Conservation (phyloP, 1,140 invertebrate species). For the Rhyzopertha dominica region DNA sequence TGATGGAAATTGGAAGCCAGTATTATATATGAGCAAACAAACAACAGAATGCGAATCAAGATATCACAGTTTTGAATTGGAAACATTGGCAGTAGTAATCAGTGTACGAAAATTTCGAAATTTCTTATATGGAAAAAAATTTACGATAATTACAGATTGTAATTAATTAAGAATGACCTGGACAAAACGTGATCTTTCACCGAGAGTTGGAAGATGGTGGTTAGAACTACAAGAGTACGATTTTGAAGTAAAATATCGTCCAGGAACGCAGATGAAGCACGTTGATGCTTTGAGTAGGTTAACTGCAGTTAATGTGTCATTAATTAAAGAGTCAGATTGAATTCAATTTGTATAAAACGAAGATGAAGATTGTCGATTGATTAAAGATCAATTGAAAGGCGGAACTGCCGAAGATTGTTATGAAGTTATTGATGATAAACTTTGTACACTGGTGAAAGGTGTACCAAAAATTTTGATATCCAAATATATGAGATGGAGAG, state of each 20-base stretch:
- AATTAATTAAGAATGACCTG: constrained; percentile 34
- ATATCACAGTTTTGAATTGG: constrained; percentile 45
- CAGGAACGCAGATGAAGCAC: constrained; percentile 13
- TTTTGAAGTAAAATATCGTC: constrained; percentile 37
- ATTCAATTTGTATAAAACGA: neutral
- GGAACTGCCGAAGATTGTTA: neutral
- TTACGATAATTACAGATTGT: constrained; percentile 47
- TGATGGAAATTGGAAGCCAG: constrained; percentile 31
- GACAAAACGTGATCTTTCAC: constrained; percentile 36
- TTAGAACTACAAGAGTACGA: constrained; percentile 37
- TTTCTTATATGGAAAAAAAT: constrained; percentile 45
- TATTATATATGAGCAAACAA: constrained; percentile 44
- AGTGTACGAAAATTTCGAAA: constrained; percentile 45
- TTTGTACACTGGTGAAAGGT: neutral
- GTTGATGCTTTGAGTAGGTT: constrained; percentile 24
- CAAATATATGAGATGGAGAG: constrained; percentile 7
- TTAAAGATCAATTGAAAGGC: constrained; percentile 3
- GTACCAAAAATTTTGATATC: constrained; percentile 14
- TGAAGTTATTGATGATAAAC: neutral
- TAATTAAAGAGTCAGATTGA: constrained; percentile 1
- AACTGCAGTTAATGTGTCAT: neutral
- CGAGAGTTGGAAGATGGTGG: constrained; percentile 41
- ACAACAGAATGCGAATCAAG: constrained; percentile 41
- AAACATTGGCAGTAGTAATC: constrained; percentile 48
- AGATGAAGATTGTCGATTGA: neutral